phyloP scores from a whole-genome alignment of 2,113 vertebrate genomes.

The Muntiacus muntjak region DNA sequence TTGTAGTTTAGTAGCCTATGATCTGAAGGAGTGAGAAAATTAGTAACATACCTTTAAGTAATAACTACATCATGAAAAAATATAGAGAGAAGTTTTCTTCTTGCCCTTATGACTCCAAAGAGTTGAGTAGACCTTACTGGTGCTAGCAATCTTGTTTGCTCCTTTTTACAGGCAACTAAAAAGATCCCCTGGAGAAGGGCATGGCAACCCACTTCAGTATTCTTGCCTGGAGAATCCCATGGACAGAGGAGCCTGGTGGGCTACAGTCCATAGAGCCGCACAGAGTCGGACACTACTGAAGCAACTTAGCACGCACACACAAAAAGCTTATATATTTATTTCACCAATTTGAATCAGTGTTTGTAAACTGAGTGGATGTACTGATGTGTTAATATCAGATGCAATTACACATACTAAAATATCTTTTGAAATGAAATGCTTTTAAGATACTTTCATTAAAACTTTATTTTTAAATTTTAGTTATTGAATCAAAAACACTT shows the following conservation, averaged over 20 bases:
- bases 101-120: not conserved
- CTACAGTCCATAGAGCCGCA: not conserved
- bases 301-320: not conserved
- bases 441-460: not conserved
- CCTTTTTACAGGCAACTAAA: not conserved
- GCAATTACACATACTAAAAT: not conserved
- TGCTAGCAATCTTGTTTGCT: not conserved
- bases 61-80: not conserved
- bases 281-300: not conserved
- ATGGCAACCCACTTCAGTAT: not conserved
- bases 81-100: not conserved
- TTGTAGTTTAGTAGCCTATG: not conserved
- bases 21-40: not conserved
- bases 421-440: not conserved
- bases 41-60: not conserved
- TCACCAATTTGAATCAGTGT: not conserved
- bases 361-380: not conserved
- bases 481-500: slow-evolving; percentile 89
- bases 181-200: not conserved
- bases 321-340: not conserved
- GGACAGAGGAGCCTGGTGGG: not conserved
- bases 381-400: not conserved
- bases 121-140: not conserved
- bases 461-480: slow-evolving; percentile 74
- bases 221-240: not conserved